Evolutionary conservation across 2,797 vertebrate species (phyloP).

Genomic region (Pachyuromys duprasi): DNA sequence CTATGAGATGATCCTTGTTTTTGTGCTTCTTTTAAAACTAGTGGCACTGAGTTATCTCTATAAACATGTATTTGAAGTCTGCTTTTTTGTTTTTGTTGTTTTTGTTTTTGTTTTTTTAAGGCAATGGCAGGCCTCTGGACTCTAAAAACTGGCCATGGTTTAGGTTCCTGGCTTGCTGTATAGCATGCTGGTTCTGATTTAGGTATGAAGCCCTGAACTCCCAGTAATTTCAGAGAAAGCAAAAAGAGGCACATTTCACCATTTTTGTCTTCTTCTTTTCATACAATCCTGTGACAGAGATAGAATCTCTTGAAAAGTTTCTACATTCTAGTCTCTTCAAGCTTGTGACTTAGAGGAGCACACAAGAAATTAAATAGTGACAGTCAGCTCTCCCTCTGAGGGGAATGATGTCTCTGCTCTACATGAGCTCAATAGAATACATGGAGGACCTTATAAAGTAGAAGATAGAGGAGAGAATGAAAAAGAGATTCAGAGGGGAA

Average conservation of each 20-base stretch:
- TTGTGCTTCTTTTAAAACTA: neutral
- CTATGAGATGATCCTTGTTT: neutral
- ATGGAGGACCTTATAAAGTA: neutral
- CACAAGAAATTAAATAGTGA: neutral
- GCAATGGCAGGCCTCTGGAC: neutral
- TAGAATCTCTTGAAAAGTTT: neutral
- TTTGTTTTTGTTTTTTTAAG: too few species aligned
- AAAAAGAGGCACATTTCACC: neutral
- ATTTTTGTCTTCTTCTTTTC: neutral
- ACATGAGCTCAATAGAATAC: neutral
- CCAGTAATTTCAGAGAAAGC: too few species aligned
- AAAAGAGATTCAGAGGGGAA: neutral
- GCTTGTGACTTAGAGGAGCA: neutral
- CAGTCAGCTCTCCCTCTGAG: neutral
- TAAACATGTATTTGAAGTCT: constrained; percentile 20
- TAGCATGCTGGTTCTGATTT: neutral
- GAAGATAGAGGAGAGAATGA: neutral
- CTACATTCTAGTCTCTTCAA: neutral
- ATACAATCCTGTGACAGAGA: neutral
- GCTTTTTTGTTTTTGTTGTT: too few species aligned
- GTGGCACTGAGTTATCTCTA: neutral
- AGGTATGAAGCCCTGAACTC: rapidly evolving
- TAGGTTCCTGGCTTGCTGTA: neutral
- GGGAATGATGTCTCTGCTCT: rapidly evolving
- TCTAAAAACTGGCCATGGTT: neutral